A percentile compares a stretch with the other conserved stretches of the same genome.
These are phyloP conservation scores for Fringilla coelebs DNA, from an alignment of 2,797 vertebrate genomes.

Conservation along the genomic window DNA sequence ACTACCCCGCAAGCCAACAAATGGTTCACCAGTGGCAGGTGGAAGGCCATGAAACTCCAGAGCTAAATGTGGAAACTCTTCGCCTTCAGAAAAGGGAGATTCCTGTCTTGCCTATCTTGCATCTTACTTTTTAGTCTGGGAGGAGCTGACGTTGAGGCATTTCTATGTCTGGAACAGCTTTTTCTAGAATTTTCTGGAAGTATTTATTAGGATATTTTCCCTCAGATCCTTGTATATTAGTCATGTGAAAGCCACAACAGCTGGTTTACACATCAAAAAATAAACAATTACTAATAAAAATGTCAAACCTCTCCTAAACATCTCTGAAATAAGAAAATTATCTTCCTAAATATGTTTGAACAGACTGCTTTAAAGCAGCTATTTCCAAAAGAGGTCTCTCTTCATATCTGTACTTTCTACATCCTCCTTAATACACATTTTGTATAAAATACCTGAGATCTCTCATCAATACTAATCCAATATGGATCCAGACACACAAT, in stretches of 20 bases:
- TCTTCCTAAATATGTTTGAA: neutral
- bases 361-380: neutral
- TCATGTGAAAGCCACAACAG: neutral
- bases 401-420: neutral
- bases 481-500: neutral
- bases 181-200: neutral
- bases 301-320: neutral
- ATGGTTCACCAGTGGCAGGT: constrained; percentile 44
- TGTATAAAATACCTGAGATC: neutral
- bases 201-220: neutral
- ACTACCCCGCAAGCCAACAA: constrained; percentile 28
- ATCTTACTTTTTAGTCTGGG: neutral
- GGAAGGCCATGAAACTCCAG: constrained; percentile 1
- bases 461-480: neutral
- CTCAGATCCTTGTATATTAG: neutral
- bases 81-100: constrained; percentile 5
- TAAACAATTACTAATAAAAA: constrained; percentile 24
- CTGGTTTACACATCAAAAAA: constrained; percentile 15
- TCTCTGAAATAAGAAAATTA: neutral
- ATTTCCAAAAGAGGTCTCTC: neutral
- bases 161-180: neutral
- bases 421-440: neutral
- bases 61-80: constrained; percentile 44
- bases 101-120: neutral
- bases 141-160: neutral